Evolutionary conservation across 2,797 vertebrate species (phyloP).

Genomic region (Gephyroberyx darwinii): DNA sequence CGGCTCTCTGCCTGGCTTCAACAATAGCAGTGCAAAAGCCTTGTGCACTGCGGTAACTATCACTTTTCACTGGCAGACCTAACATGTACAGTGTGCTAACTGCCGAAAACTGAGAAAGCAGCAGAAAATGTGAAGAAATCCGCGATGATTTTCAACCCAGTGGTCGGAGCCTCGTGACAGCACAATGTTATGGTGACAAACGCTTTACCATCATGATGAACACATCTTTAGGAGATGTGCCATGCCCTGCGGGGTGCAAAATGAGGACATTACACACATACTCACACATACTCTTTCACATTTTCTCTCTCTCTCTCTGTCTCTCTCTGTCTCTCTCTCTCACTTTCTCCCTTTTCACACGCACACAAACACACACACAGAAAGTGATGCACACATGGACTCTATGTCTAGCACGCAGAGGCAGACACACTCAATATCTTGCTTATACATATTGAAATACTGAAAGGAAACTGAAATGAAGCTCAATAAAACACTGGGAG

Average conservation of each 20-base stretch:
- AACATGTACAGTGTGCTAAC: slow-evolving; percentile 22
- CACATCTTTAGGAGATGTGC: slow-evolving; percentile 59
- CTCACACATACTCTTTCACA: slow-evolving; percentile 54
- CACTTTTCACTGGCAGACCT: slow-evolving; percentile 44
- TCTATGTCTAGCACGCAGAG: slow-evolving; percentile 38
- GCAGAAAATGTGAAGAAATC: slow-evolving; percentile 6
- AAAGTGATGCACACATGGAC: slow-evolving; percentile 42
- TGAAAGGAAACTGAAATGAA: slow-evolving; percentile 73
- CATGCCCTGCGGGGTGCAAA: slow-evolving; percentile 58
- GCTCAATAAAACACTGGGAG: slow-evolving; percentile 77
- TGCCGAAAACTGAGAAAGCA: slow-evolving; percentile 37
- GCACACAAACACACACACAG: slow-evolving; percentile 19
- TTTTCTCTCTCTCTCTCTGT: slow-evolving; percentile 41
- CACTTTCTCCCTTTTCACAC: neutral
- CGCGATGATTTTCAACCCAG: slow-evolving; percentile 21
- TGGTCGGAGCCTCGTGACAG: slow-evolving; percentile 40
- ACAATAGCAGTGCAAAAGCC: slow-evolving; percentile 26
- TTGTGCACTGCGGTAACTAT: slow-evolving; percentile 28
- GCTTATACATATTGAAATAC: slow-evolving; percentile 66
- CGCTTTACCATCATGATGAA: slow-evolving; percentile 59
- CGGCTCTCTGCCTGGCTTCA: slow-evolving; percentile 43
- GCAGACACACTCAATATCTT: slow-evolving; percentile 66
- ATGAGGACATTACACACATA: slow-evolving; percentile 62
- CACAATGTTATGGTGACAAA: slow-evolving; percentile 56
- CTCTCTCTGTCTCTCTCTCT: slow-evolving; percentile 23